A percentile compares a stretch with the other conserved stretches of the same genome.
Evolutionary conservation across 2,888 invertebrate genomes (phyloP).

Genomic region (Heliconius cydno): DNA sequence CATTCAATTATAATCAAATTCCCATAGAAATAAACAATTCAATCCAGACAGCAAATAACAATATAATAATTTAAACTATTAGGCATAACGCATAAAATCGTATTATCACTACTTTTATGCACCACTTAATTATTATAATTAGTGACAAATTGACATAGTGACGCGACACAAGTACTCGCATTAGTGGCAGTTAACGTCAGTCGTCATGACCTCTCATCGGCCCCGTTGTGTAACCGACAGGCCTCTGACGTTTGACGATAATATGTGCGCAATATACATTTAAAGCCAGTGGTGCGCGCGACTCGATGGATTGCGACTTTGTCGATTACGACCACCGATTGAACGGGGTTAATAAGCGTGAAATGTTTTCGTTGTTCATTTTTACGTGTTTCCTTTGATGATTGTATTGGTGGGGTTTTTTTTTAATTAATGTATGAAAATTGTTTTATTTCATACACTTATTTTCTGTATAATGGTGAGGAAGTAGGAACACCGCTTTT

Average conservation of each 20-base stretch:
- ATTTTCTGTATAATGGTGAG: too few species aligned
- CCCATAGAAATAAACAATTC: background rate
- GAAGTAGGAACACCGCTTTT: too few species aligned
- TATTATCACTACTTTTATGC: background rate
- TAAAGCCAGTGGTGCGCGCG: conserved; percentile 67
- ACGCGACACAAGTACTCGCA: conserved; percentile 28
- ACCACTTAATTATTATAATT: conserved; percentile 11
- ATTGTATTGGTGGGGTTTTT: background rate
- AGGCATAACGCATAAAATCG: background rate
- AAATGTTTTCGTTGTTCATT: conserved; percentile 53
- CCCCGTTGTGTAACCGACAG: conserved; percentile 59
- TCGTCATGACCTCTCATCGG: conserved; percentile 49
- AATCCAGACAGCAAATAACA: background rate
- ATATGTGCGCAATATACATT: conserved; percentile 65
- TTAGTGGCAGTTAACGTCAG: conserved; percentile 56
- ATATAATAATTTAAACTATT: background rate
- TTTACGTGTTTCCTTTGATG: conserved; percentile 16
- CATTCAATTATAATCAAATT: background rate
- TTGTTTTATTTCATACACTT: background rate
- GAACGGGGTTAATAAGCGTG: conserved; percentile 68
- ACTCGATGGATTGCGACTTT: conserved; percentile 65
- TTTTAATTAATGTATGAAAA: background rate
- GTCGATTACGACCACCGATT: conserved; percentile 67
- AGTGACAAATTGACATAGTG: conserved; percentile 32
- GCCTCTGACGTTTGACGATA: conserved; percentile 61